phyloP scores from a whole-genome alignment of 2,797 vertebrate species.

The Meriones psammophilus region DNA sequence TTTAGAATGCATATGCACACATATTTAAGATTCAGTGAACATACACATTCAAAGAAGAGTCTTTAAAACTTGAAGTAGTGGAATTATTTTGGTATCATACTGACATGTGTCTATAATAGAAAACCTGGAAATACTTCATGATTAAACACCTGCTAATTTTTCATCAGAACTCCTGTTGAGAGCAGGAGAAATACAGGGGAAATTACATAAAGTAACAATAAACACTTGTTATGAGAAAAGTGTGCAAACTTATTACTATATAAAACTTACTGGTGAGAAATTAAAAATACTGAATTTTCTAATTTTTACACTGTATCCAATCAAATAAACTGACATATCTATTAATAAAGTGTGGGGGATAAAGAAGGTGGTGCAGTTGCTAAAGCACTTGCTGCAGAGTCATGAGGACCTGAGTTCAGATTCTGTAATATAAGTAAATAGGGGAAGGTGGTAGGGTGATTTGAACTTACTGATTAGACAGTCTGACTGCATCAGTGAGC shows the following conservation, averaged over 20 bases:
- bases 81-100: not conserved
- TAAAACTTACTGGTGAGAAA: not conserved
- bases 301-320: not conserved
- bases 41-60: not conserved
- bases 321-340: not conserved
- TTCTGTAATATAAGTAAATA: not conserved
- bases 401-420: not conserved
- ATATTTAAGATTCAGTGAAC: not conserved
- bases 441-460: not conserved
- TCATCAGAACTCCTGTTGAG: not conserved
- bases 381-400: not conserved
- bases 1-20: not conserved
- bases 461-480: not conserved
- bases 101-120: not conserved
- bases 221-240: not conserved
- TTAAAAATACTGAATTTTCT: not conserved
- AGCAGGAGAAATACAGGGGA: not conserved
- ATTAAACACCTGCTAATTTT: constrained; percentile 51
- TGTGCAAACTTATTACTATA: not conserved
- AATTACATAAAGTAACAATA: constrained; percentile 21
- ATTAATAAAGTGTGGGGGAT: not conserved
- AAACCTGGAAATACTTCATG: constrained; percentile 31
- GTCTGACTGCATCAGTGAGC: not conserved
- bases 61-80: constrained; percentile 12
- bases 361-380: not conserved